A percentile compares a stretch with the other conserved stretches of the same genome.
phyloP scores from a whole-genome alignment of 2,888 invertebrate genomes.

The Apantesis nais region DNA sequence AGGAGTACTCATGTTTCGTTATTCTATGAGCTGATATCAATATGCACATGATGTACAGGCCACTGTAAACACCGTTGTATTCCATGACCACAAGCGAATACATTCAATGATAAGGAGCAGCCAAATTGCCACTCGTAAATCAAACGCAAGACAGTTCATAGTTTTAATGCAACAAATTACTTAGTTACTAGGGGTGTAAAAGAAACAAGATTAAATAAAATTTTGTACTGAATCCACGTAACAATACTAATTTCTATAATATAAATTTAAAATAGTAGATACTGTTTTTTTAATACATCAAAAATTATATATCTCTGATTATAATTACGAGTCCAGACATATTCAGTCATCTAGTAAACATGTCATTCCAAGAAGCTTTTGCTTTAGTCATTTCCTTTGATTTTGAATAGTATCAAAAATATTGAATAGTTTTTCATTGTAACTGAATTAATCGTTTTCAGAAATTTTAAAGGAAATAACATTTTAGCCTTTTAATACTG shows the following conservation, averaged over 20 bases:
- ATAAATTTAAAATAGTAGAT: background rate
- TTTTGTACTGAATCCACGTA: slow-evolving; percentile 16
- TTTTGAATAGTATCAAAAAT: background rate
- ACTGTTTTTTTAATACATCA: background rate
- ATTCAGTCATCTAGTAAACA: background rate
- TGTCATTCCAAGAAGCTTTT: slow-evolving; percentile 10
- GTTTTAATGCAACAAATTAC: slow-evolving; percentile 50
- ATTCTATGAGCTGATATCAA: slow-evolving; percentile 22
- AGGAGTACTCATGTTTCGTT: slow-evolving; percentile 34
- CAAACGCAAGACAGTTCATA: slow-evolving; percentile 55
- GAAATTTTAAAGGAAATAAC: slow-evolving; percentile 10
- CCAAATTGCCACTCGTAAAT: slow-evolving; percentile 62
- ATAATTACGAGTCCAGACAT: background rate
- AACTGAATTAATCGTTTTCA: slow-evolving; percentile 1
- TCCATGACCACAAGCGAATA: slow-evolving; percentile 61
- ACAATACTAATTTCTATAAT: slow-evolving; percentile 2
- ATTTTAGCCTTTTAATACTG: slow-evolving; percentile 11
- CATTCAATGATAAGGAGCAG: slow-evolving; percentile 61
- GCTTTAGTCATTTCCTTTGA: slow-evolving; percentile 11
- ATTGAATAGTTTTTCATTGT: slow-evolving; percentile 8
- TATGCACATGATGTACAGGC: slow-evolving; percentile 29
- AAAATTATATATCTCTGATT: background rate
- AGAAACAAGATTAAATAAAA: slow-evolving; percentile 32
- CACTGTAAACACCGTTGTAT: slow-evolving; percentile 36
- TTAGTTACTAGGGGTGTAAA: slow-evolving; percentile 52